Conservation (phyloP, 2,888 invertebrate species). For the Pyrrhia umbra region DNA sequence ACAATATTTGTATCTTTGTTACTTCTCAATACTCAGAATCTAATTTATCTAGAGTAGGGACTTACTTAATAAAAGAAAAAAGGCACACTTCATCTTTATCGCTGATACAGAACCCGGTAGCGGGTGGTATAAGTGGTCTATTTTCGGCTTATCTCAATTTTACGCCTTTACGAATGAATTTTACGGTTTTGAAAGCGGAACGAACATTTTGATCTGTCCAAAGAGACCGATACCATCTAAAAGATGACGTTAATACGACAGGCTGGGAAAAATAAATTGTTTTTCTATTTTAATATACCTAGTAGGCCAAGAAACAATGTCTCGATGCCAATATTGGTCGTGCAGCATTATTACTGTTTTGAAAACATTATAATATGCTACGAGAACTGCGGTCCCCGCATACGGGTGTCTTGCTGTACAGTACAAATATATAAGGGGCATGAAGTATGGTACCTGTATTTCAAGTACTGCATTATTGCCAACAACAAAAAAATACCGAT, state of each 20-base stretch:
- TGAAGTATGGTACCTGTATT: too few relatives aligned
- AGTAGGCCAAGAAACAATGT: slow-evolving; percentile 8
- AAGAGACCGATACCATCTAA: slow-evolving; percentile 80
- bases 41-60: neutral
- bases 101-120: slow-evolving; percentile 29
- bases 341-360: neutral
- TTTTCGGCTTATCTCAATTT: slow-evolving; percentile 82
- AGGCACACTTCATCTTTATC: slow-evolving; percentile 25
- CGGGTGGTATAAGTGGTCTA: slow-evolving; percentile 60
- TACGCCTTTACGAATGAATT: too few relatives aligned
- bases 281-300: slow-evolving; percentile 40
- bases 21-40: neutral
- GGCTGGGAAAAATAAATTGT: slow-evolving; percentile 66
- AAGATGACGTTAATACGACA: slow-evolving; percentile 82
- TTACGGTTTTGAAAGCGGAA: slow-evolving; percentile 78
- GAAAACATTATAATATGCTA: neutral
- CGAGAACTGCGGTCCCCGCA: too few relatives aligned
- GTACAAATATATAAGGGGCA: too few relatives aligned
- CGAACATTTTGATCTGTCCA: slow-evolving; percentile 82
- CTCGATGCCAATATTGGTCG: neutral
- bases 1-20: neutral
- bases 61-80: neutral
- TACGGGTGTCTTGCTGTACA: too few relatives aligned
- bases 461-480: too few relatives aligned
- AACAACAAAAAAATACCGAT: too few relatives aligned